Base-by-base conservation (phyloP, 2,888 invertebrate species). In the Meteorus colon region DNA sequence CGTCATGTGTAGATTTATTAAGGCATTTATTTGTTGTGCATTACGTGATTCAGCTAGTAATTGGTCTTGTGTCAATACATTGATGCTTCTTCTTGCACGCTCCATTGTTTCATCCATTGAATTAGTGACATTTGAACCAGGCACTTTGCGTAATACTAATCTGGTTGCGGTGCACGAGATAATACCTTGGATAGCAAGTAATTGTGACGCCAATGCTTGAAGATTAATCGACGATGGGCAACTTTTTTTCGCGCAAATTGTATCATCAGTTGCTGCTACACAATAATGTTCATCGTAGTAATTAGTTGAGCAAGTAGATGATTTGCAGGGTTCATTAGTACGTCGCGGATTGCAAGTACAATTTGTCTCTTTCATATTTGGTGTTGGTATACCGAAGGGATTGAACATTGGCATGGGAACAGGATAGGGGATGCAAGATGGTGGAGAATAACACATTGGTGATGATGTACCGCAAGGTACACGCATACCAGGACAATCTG, bases 1-100 rank as follows among this genome's bases (percentile, higher is more conserved):
- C 4, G 86, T 86, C 83, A 88, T 84, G 65, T 89, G 89, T 19
- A 89, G 80, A 69, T 86, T 85, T 37, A 89, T 86, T 31, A 89
- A 74, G 0, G 85, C 84, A 74, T 86, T 87, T 19, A 89, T 81
- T 71, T 89, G 86, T 24, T 86, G 88, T 14, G 84, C 82, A 67
- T 77, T 81, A 62, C 84, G 81, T 0, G 86, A 84, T 66, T 89
- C 89, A 0, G 76, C 60, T 12, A 89, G n/a, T 66, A 89, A 71
- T 24, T 89, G 86, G 16, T 89, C 87, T 73, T 87, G 88, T 0
- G 75, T 82, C 5, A 88, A 73, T 0, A 41, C 51, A 27, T 65
- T 74, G 6, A 88, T 82, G 1, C 84, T 80, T 45, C 79, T 84
- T 41, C 80, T 82, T 0, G 88, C 87, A 19, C 80, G 81, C 4